Percentiles rank a stretch among this genome's conserved stretches.
Conservation (phyloP, 2,113 vertebrate species). For the Lamprologus lemairii region DNA sequence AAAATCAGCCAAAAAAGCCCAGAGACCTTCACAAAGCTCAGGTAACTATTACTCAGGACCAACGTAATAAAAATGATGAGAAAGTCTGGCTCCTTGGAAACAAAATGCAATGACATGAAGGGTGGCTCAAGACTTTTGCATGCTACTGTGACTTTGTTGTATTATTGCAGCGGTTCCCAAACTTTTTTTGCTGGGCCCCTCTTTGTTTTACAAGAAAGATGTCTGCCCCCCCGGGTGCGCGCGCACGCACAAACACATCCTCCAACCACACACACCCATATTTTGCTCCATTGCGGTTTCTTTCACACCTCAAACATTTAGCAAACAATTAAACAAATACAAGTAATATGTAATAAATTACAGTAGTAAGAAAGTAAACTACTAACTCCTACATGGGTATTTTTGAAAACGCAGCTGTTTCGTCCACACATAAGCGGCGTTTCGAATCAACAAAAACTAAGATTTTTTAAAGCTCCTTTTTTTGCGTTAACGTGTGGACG, state of each 20-base stretch:
- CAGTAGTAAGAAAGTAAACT: neutral
- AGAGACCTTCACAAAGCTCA: neutral
- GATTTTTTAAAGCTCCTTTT: neutral
- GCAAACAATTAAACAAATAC: neutral
- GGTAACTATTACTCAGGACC: neutral
- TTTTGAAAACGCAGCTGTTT: neutral
- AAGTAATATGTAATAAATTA: neutral
- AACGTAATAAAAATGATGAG: neutral
- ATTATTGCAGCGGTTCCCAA: neutral
- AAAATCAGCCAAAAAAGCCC: neutral
- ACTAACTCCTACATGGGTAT: neutral
- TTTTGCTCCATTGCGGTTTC: neutral
- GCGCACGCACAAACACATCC: neutral
- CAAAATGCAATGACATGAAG: neutral
- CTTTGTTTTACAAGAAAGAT: neutral
- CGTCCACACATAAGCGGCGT: fast-evolving
- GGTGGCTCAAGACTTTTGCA: neutral
- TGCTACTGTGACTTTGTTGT: neutral
- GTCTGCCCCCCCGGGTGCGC: neutral
- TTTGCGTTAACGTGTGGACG: neutral
- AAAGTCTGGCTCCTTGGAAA: neutral
- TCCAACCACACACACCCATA: neutral
- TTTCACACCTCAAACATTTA: neutral
- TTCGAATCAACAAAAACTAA: fast-evolving
- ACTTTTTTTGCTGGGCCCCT: neutral